Percentiles rank a stretch among this genome's conserved stretches.
Conservation (phyloP, 2,113 vertebrate species). For the Melanotaenia duboulayi region DNA sequence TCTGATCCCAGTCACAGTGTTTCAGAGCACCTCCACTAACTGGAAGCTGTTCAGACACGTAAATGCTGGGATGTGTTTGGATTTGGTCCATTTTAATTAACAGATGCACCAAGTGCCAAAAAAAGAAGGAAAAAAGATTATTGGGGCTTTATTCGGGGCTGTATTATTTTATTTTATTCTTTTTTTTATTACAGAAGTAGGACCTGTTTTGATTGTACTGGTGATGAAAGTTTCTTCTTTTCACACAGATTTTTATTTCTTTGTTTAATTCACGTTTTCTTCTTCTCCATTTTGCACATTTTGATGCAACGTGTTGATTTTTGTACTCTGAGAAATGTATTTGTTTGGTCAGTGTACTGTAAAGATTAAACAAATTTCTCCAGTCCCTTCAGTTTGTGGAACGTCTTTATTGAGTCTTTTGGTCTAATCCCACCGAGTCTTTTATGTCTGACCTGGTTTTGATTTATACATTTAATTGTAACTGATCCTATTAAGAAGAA, state of each 20-base stretch:
- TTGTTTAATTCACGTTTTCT: neutral
- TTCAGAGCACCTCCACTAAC: neutral
- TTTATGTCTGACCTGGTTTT: neutral
- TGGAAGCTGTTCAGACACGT: neutral
- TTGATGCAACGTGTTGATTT: slow-evolving; percentile 1
- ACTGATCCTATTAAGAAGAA: slow-evolving; percentile 14
- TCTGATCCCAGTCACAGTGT: slow-evolving; percentile 15
- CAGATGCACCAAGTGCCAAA: slow-evolving; percentile 13
- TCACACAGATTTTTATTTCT: neutral
- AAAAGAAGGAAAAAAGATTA: neutral
- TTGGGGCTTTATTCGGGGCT: neutral
- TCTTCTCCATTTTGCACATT: slow-evolving; percentile 46
- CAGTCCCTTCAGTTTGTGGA: neutral
- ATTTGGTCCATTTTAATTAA: slow-evolving; percentile 15
- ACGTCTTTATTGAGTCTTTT: neutral
- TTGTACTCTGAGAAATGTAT: slow-evolving; percentile 36
- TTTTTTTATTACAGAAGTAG: slow-evolving; percentile 3
- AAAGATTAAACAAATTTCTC: slow-evolving; percentile 44
- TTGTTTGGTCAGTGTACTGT: slow-evolving; percentile 31
- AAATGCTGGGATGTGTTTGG: slow-evolving; percentile 25
- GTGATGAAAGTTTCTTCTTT: slow-evolving; percentile 13
- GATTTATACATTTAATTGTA: slow-evolving; percentile 11
- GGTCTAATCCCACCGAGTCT: too few species aligned
- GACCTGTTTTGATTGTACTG: slow-evolving; percentile 39
- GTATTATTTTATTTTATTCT: slow-evolving; percentile 20